These are phyloP conservation scores for Actinopyga echinites DNA, from an alignment of 53 echinoderm and acorn worm species.

Conservation along the genomic window DNA sequence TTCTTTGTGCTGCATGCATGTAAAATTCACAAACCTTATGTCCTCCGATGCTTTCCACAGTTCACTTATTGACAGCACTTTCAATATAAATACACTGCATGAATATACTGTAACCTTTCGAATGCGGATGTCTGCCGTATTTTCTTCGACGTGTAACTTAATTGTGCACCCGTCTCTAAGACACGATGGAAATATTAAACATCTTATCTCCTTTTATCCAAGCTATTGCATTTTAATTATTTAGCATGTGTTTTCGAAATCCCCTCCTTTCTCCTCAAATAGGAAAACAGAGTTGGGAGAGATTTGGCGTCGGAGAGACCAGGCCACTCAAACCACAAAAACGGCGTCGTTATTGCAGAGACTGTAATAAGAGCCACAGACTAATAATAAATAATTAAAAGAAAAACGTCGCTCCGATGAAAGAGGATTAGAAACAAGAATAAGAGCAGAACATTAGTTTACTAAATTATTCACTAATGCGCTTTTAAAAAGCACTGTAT, in stretches of 20 bases:
- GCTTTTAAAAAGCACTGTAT: constrained; percentile 8
- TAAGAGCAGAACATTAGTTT: constrained; percentile 20
- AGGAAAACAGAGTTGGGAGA: constrained; percentile 19
- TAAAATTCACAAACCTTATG: too few species aligned
- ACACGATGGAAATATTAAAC: constrained; percentile 26
- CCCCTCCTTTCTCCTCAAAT: not conserved
- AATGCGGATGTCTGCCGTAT: not conserved
- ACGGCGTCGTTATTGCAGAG: constrained; percentile 21
- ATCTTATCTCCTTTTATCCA: constrained; percentile 8
- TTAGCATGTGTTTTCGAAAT: constrained; percentile 31
- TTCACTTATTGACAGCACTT: too few species aligned
- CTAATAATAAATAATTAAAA: constrained; percentile 41
- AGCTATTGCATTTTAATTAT: constrained; percentile 42
- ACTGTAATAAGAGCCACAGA: not conserved
- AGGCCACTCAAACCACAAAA: constrained; percentile 23
- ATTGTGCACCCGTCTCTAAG: constrained; percentile 18
- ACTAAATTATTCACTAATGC: constrained; percentile 38
- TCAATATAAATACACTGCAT: too few species aligned
- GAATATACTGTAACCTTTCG: too few species aligned
- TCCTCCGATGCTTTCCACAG: too few species aligned
- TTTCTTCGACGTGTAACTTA: not conserved
- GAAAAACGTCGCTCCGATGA: constrained; percentile 6
- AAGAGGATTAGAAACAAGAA: not conserved
- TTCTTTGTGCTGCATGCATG: too few species aligned
- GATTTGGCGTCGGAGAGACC: constrained; percentile 37